Evolutionary conservation across 2,888 invertebrate species (phyloP).

Genomic region (Neelides folsomi): DNA sequence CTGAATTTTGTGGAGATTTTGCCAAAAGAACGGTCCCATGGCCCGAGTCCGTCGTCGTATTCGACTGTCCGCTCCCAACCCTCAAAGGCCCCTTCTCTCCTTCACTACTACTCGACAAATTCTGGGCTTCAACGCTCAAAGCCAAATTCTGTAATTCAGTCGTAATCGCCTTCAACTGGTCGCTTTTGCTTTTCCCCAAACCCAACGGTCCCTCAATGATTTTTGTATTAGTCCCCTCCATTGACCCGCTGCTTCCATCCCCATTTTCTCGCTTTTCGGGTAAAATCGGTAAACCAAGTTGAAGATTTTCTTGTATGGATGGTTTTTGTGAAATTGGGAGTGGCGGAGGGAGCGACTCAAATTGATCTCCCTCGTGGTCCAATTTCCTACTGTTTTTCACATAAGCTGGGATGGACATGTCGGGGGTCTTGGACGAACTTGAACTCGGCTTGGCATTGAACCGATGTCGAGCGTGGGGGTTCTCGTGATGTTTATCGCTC

Average conservation of each 20-base stretch:
- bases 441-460: constrained; percentile 24
- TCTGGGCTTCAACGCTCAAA: constrained; percentile 18
- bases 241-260: constrained; percentile 28
- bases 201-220: constrained; percentile 7
- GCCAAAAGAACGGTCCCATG: constrained; percentile 25
- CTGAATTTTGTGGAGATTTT: constrained; percentile 25
- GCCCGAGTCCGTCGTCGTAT: constrained; percentile 29
- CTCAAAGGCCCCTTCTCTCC: constrained; percentile 27
- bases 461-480: constrained; percentile 15
- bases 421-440: constrained; percentile 5
- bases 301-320: constrained; percentile 8
- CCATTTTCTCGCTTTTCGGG: constrained; percentile 29
- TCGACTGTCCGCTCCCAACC: constrained; percentile 31
- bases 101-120: constrained; percentile 22
- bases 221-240: constrained; percentile 4
- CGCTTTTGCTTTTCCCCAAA: constrained; percentile 17
- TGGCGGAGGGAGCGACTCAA: constrained; percentile 23
- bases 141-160: constrained; percentile 27
- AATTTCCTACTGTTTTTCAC: no score
- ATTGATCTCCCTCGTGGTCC: constrained; percentile 6
- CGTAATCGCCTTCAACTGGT: constrained; percentile 28
- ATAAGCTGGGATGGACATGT: background rate
- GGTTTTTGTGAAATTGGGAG: constrained; percentile 28
- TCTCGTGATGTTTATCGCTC: background rate
- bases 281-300: constrained; percentile 20